phyloP scores from a whole-genome alignment of 2,888 invertebrate genomes.

The Halocaridina rubra region DNA sequence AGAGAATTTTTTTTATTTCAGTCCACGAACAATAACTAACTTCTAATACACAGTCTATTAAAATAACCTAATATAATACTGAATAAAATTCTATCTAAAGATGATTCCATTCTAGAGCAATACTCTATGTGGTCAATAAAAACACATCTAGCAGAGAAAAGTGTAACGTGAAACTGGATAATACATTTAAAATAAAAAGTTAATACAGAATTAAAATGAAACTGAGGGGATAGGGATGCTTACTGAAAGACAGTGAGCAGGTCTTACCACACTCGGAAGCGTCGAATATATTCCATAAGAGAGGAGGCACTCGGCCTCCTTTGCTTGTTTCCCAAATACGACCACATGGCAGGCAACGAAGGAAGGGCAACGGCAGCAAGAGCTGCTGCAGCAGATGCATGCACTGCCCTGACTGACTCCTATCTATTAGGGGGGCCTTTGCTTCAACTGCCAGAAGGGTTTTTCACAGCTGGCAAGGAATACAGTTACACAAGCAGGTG shows the following conservation, averaged over 20 bases:
- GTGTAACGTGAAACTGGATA: too few species aligned
- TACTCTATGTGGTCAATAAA: too few species aligned
- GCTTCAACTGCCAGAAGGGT: background rate
- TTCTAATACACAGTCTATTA: too few species aligned
- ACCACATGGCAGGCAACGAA: constrained; percentile 29
- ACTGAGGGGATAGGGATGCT: background rate
- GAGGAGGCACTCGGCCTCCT: constrained; percentile 55
- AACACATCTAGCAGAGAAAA: too few species aligned
- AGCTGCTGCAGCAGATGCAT: background rate
- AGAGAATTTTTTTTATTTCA: too few species aligned
- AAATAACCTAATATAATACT: too few species aligned
- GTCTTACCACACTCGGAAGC: constrained; percentile 46
- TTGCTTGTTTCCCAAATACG: constrained; percentile 41
- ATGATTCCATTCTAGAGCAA: too few species aligned
- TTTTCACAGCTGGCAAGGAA: too few species aligned
- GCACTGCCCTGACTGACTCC: background rate
- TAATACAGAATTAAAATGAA: background rate
- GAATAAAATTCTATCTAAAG: too few species aligned
- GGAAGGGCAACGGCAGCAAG: background rate
- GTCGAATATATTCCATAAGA: constrained; percentile 51
- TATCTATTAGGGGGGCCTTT: background rate
- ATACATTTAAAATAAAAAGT: too few species aligned
- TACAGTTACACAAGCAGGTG: too few species aligned
- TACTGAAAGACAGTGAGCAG: background rate
- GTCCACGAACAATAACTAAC: too few species aligned